These are phyloP conservation scores for Leucophenga montana DNA, from an alignment of 2,888 invertebrate genomes.

Conservation along the genomic window DNA sequence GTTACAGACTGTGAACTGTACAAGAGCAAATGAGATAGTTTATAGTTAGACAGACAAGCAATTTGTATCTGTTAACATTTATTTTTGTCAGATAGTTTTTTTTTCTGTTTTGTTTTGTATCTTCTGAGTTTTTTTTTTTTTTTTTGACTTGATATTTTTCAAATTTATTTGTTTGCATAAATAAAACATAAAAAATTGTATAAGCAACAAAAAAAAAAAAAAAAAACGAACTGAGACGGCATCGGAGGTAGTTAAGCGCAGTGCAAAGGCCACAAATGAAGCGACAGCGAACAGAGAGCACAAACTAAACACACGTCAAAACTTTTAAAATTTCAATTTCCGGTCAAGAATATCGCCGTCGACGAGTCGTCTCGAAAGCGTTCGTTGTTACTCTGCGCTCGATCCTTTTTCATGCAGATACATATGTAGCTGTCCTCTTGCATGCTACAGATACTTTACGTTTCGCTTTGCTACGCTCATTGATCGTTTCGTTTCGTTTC, in stretches of 20 bases:
- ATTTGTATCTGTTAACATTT: conserved; percentile 59
- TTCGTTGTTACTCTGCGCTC: too few species aligned
- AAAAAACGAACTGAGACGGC: neutral
- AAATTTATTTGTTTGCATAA: conserved; percentile 62
- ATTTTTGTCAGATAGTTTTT: conserved; percentile 26
- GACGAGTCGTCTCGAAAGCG: neutral
- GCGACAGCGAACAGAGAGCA: conserved; percentile 2
- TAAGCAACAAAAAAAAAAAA: conserved; percentile 39
- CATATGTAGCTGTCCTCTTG: too few species aligned
- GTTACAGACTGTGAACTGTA: neutral
- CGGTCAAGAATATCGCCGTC: conserved; percentile 43
- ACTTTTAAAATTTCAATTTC: conserved; percentile 65
- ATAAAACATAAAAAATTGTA: conserved; percentile 38
- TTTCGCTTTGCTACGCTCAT: too few species aligned
- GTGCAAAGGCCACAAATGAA: conserved; percentile 1
- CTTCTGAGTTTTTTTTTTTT: conserved; percentile 53
- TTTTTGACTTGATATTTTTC: conserved; percentile 49
- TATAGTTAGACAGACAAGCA: conserved; percentile 42
- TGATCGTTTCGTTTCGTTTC: too few species aligned
- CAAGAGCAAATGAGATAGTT: conserved; percentile 1
- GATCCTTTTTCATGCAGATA: too few species aligned
- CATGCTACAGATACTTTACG: too few species aligned
- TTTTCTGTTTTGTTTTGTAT: too few species aligned
- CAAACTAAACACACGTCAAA: conserved; percentile 55
- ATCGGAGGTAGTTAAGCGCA: neutral